These are phyloP conservation scores for Petromus typicus DNA, from an alignment of 2,113 vertebrate species.

Conservation along the genomic window DNA sequence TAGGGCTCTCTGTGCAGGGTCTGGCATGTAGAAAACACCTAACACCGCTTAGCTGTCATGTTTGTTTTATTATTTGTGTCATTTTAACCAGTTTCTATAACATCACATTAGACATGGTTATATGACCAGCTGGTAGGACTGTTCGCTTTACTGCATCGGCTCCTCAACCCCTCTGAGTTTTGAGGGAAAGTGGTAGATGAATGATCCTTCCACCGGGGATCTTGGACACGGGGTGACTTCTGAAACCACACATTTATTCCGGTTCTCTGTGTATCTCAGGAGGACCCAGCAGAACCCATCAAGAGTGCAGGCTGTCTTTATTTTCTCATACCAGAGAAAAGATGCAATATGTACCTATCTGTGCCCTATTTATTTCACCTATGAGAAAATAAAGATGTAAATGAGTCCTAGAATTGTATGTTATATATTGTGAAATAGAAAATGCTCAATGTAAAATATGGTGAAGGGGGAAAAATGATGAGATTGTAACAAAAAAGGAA, in stretches of 20 bases:
- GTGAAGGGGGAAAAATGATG: too few species aligned
- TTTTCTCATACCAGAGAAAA: too few species aligned
- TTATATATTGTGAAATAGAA: too few species aligned
- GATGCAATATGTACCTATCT: too few species aligned
- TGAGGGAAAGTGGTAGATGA: background rate
- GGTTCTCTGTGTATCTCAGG: background rate
- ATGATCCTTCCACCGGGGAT: background rate
- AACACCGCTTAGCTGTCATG: accelerated
- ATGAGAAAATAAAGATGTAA: too few species aligned
- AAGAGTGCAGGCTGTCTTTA: too few species aligned
- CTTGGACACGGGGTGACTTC: background rate
- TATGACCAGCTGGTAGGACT: background rate
- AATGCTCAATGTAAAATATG: too few species aligned
- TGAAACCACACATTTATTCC: background rate
- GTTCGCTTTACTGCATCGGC: background rate
- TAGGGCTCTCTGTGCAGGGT: too few species aligned
- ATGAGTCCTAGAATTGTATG: too few species aligned
- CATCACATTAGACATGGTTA: background rate
- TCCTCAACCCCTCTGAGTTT: background rate
- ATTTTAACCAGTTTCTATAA: background rate
- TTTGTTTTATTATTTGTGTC: background rate
- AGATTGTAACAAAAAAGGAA: too few species aligned
- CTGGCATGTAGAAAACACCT: background rate
- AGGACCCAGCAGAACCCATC: background rate
- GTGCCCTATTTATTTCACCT: too few species aligned